These are phyloP conservation scores for Vireo altiloquus DNA, from an alignment of 2,113 vertebrate genomes.

Conservation along the genomic window DNA sequence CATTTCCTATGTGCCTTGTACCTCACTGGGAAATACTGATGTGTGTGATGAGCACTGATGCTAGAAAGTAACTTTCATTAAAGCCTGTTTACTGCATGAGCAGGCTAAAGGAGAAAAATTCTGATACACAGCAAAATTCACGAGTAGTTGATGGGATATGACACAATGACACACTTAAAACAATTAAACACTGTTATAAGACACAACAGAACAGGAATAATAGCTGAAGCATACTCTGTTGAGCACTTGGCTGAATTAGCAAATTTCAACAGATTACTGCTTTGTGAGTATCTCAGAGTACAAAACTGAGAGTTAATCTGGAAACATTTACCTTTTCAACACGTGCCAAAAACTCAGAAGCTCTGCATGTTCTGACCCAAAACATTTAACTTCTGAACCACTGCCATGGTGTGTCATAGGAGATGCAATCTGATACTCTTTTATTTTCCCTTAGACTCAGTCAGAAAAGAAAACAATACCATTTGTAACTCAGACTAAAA, in stretches of 20 bases:
- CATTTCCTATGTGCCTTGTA: neutral
- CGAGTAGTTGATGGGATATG: neutral
- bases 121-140: neutral
- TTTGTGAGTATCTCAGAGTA: neutral
- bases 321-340: neutral
- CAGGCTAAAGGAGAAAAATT: neutral
- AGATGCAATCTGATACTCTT: neutral
- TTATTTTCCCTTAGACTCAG: neutral
- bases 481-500: neutral
- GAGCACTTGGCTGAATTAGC: neutral
- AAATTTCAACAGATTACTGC: neutral
- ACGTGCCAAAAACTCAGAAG: neutral
- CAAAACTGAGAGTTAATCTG: neutral
- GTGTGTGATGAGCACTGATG: neutral
- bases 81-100: neutral
- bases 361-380: neutral
- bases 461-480: neutral
- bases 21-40: neutral
- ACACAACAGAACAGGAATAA: neutral
- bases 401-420: neutral
- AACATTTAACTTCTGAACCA: neutral
- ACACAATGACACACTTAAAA: neutral
- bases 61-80: neutral
- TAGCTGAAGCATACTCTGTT: neutral
- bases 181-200: neutral